Percentiles rank a stretch among this genome's conserved stretches.
Conservation (phyloP, 2,113 vertebrate species). For the Megatriorchis doriae region DNA sequence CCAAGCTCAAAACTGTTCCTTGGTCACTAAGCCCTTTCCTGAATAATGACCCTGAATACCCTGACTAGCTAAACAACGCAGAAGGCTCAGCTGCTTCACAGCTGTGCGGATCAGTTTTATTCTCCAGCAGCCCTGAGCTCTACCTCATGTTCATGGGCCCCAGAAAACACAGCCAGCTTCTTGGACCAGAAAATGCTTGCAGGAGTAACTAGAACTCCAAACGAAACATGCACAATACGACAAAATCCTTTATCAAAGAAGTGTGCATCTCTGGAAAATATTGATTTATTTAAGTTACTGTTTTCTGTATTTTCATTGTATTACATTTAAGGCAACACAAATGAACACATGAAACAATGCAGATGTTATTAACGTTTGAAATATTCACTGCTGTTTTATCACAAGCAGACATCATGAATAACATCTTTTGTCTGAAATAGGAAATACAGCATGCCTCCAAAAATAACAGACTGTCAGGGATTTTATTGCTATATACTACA, state of each 20-base stretch:
- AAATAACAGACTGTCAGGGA: not conserved
- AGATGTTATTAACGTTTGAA: not conserved
- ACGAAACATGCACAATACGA: rapidly evolving
- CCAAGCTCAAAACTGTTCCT: not conserved
- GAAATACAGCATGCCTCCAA: not conserved
- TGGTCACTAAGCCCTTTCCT: not conserved
- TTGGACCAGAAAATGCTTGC: not conserved
- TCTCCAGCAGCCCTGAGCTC: not conserved
- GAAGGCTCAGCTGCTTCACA: not conserved
- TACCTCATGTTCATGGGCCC: not conserved
- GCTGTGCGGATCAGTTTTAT: not conserved
- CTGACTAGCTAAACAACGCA: not conserved
- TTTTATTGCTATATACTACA: not conserved
- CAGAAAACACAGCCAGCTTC: not conserved
- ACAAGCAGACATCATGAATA: not conserved
- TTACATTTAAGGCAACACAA: not conserved
- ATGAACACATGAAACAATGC: not conserved
- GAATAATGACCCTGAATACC: not conserved
- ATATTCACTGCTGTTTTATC: not conserved
- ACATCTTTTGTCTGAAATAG: not conserved
- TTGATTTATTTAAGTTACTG: not conserved
- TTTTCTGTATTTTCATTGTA: not conserved
- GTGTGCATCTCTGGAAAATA: not conserved
- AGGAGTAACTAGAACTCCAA: not conserved
- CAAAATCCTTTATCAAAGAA: not conserved